A percentile compares a stretch with the other conserved stretches of the same genome.
Conservation (phyloP, 2,888 invertebrate species). For the Epirrhoe alternata region DNA sequence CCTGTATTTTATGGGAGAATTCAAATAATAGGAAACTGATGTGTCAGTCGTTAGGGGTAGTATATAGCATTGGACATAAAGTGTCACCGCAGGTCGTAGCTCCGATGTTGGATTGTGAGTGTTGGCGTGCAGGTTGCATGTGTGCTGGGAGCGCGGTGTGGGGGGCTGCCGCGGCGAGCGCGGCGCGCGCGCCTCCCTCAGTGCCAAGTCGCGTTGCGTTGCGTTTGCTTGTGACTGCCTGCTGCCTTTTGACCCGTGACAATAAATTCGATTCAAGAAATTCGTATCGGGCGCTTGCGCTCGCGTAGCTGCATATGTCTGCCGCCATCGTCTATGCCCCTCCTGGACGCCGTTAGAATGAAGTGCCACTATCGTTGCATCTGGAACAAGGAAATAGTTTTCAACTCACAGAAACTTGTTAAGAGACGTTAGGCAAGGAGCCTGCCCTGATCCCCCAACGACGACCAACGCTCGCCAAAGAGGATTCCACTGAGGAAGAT, state of each 20-base stretch:
- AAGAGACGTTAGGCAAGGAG: constrained; percentile 92
- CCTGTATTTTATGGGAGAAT: neutral
- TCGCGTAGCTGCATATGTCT: constrained; percentile 79
- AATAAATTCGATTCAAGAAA: constrained; percentile 78
- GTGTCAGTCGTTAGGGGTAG: constrained; percentile 1
- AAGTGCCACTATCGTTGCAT: constrained; percentile 94
- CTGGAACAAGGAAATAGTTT: constrained; percentile 96
- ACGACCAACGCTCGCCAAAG: constrained; percentile 76
- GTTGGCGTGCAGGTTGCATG: constrained; percentile 40
- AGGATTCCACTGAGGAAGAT: constrained; percentile 69
- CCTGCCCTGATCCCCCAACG: constrained; percentile 62
- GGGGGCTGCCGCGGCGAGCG: constrained; percentile 19
- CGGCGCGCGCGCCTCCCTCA: constrained; percentile 64
- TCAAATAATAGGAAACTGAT: constrained; percentile 16
- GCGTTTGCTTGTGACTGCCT: constrained; percentile 69
- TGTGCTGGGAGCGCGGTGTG: constrained; percentile 45
- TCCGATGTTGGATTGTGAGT: neutral
- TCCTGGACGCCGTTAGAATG: constrained; percentile 83
- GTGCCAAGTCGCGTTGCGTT: constrained; percentile 66
- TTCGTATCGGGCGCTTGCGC: constrained; percentile 76
- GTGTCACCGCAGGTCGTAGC: too few relatives aligned
- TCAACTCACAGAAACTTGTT: constrained; percentile 96
- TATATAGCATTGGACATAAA: constrained; percentile 5
- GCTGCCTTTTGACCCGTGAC: constrained; percentile 69
- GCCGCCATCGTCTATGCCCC: constrained; percentile 76